Evolutionary conservation across 2,797 vertebrate species (phyloP), one percentile per base, ranked within the genome.

Genomic region (Sebastes minor): DNA sequence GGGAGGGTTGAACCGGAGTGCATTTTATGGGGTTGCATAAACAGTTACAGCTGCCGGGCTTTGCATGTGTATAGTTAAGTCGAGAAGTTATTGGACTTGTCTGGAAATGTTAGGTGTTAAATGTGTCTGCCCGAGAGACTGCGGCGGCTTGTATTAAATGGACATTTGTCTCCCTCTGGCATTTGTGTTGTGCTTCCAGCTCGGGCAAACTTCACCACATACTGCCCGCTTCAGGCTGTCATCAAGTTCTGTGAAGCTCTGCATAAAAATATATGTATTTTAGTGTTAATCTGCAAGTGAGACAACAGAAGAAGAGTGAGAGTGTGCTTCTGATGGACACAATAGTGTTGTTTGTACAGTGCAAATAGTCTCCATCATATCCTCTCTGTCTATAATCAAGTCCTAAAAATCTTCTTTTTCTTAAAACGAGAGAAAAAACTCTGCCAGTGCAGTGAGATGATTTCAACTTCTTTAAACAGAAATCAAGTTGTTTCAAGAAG

Each of bases 1-100:
- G 81, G 85, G 82, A 76, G 84, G 35, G 83, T 70, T 75, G 69
- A 77, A 73, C 9, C 6, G 32, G 70, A 83, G 75, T 32, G 38
- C 12, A 42, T 89, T 93, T 91, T 85, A 90, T 33, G 35, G 78
- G 83, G 71, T 86, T 85, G 87, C 86, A 87, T 94, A 92, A 94
- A 91, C 89, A 86, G 77, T 83, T 53, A 32, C 86, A 87, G 88
- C 90, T 90, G 92, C 80, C 30, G 10, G 79, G 73, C 80, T 76
- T 77, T 71, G 46, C 46, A 68, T 82, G 81, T 64, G 75, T 69
- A 59, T 35, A 64, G 83, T 81, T 69, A 28, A 79, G 77, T 30
- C 6, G 10, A 76, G 75, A 72, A 71, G 86, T 90, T 81, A 76
- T 71, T 89, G 91, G 86, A 88, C 79, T 64, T 53, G 83, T 90